Evolutionary conservation across 2,797 vertebrate species (phyloP).

Genomic region (Coracias cyanogaster): DNA sequence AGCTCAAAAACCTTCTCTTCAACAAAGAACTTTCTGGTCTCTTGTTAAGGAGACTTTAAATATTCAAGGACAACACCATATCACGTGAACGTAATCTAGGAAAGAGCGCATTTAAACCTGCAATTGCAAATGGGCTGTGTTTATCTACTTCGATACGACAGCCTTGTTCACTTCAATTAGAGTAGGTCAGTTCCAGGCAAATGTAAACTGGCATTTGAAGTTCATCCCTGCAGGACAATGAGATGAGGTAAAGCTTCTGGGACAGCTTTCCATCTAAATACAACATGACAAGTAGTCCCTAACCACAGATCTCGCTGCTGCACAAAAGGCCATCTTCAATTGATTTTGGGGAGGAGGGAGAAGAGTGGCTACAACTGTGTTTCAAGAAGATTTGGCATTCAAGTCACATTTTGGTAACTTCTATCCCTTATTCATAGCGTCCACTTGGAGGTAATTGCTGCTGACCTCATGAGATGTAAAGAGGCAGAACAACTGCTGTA

Average conservation of each 20-base stretch:
- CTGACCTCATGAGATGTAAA: not conserved
- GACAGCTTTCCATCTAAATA: constrained; percentile 57
- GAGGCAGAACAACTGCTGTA: not conserved
- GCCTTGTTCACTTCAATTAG: constrained; percentile 54
- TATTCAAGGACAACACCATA: not conserved
- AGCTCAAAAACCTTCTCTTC: not conserved
- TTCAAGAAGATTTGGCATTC: constrained; percentile 30
- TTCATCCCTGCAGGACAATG: constrained; percentile 56
- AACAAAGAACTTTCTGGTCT: constrained; percentile 8
- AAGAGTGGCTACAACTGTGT: not conserved
- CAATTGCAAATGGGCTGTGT: constrained; percentile 24
- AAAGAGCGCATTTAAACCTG: constrained; percentile 30
- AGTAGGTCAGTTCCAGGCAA: constrained; percentile 33
- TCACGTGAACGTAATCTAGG: not conserved
- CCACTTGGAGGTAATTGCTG: not conserved
- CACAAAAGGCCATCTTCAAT: constrained; percentile 25
- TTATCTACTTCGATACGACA: constrained; percentile 47
- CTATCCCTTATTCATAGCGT: constrained; percentile 1
- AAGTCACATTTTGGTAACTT: constrained; percentile 3
- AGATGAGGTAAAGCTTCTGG: constrained; percentile 39
- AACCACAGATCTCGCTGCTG: not conserved
- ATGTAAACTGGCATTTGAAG: constrained; percentile 58
- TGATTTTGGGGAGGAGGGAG: not conserved
- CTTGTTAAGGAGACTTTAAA: constrained; percentile 15
- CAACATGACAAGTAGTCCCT: constrained; percentile 45